Percentiles rank a stretch among this genome's conserved stretches.
phyloP scores from a whole-genome alignment of 2,113 vertebrate genomes.

The Hyaena hyaena region DNA sequence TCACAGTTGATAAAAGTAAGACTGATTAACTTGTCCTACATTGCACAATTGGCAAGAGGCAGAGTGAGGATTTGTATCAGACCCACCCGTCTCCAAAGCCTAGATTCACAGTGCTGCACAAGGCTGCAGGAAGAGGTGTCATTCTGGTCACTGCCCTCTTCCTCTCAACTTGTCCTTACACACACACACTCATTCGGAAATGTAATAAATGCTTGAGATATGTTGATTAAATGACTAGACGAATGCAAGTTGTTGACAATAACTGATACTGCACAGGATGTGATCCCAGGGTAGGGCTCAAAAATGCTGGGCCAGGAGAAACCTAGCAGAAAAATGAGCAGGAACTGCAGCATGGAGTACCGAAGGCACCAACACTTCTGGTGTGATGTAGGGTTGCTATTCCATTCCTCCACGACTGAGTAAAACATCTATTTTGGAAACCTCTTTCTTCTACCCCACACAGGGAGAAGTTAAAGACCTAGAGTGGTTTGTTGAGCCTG shows the following conservation, averaged over 20 bases:
- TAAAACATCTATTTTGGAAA: background rate
- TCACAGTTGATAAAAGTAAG: conserved; percentile 10
- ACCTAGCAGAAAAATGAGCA: background rate
- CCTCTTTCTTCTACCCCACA: background rate
- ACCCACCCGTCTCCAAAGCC: background rate
- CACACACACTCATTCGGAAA: background rate
- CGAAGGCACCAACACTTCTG: background rate
- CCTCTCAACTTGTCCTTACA: background rate
- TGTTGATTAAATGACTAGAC: background rate
- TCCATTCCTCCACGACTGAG: background rate
- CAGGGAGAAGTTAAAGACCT: background rate
- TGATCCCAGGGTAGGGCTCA: background rate
- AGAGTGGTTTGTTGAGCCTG: background rate
- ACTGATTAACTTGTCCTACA: background rate
- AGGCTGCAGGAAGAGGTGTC: background rate
- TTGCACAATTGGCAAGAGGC: background rate
- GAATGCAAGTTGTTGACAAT: background rate
- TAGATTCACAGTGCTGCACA: background rate
- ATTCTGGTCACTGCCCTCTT: background rate
- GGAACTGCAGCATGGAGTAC: background rate
- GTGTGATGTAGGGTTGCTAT: background rate
- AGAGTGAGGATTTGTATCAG: background rate
- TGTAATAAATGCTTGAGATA: background rate
- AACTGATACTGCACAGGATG: background rate
- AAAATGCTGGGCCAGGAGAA: background rate